A percentile compares a stretch with the other conserved stretches of the same genome.
Evolutionary conservation across 1,140 invertebrate genomes (phyloP).

Genomic region (Diuraphis noxia): DNA sequence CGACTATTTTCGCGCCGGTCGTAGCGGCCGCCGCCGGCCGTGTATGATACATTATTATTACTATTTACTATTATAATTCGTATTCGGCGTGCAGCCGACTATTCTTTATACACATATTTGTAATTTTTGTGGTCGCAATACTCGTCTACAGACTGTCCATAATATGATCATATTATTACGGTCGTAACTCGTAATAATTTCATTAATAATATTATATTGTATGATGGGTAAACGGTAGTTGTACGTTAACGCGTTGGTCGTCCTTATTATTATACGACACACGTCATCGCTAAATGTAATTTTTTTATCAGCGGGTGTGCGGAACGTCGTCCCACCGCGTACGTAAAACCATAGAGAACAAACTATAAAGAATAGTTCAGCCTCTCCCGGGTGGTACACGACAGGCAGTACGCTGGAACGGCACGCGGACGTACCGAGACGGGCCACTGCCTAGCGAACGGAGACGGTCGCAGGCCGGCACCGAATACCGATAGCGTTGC

Average conservation of each 20-base stretch:
- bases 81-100: background rate
- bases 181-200: background rate
- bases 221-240: background rate
- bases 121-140: background rate
- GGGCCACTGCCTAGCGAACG: background rate
- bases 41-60: background rate
- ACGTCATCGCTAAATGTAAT: background rate
- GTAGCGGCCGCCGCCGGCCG: background rate
- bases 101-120: too few species aligned
- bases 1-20: background rate
- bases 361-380: background rate
- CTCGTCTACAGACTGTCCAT: background rate
- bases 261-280: constrained; percentile 24
- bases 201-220: too few species aligned
- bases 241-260: background rate
- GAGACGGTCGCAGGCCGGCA: background rate
- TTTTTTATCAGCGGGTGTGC: constrained; percentile 19
- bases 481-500: background rate
- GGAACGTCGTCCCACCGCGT: constrained; percentile 15
- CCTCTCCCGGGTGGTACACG: background rate
- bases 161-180: too few species aligned
- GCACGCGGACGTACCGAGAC: background rate
- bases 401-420: background rate
- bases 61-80: background rate
- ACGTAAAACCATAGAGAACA: background rate